Evolutionary conservation across 2,113 vertebrate species (phyloP), one percentile per base, ranked within the genome.

Genomic region (Otus sunia): DNA sequence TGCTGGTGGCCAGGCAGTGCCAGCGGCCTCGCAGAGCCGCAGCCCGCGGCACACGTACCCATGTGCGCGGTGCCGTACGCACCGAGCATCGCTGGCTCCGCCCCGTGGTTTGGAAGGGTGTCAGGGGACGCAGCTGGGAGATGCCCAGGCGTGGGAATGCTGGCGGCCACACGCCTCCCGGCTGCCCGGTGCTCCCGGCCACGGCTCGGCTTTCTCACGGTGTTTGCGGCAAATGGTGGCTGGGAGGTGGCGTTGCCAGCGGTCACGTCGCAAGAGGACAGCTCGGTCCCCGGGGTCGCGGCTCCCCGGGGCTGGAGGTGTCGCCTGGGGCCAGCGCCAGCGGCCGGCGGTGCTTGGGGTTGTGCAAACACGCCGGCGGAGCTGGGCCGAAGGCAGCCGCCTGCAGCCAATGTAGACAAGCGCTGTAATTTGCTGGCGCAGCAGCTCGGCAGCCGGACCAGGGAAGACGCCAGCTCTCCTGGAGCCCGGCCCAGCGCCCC

Each of bases 101-200:
- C 49, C 5, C 10, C 6, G 55, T 2, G 32, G 4, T 68, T 37
- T 1, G 75, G 63, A 64, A 77, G 6, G 30, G 50, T 4, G 36
- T 26, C 32, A 13, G 26, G 88, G 69, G 73, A 41, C 9, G 27
- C 43, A 25, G 75, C 7, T 1, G 7, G 68, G 69, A 64, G 87
- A 85, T 64, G 69, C 41, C 8, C 59, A 4, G 17, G n/a, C 2
- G 4, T 7, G 47, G 86, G 63, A 56, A 58, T 11, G 66, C 37
- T 1, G 3, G 29, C 1, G 26, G 39, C 55, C 6, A 0, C 17
- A 1, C 14, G 1, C 16, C 39, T 77, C 49, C 50, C 2, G 2
- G 41, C 32, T 37, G 12, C 64, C 71, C 0, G 11, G 22, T 10
- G 19, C 32, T 34, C 50, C 58, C 0, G 5, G 15, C 41, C 16